Conservation (phyloP, 2,113 vertebrate genomes). For the Sylvietta virens region DNA sequence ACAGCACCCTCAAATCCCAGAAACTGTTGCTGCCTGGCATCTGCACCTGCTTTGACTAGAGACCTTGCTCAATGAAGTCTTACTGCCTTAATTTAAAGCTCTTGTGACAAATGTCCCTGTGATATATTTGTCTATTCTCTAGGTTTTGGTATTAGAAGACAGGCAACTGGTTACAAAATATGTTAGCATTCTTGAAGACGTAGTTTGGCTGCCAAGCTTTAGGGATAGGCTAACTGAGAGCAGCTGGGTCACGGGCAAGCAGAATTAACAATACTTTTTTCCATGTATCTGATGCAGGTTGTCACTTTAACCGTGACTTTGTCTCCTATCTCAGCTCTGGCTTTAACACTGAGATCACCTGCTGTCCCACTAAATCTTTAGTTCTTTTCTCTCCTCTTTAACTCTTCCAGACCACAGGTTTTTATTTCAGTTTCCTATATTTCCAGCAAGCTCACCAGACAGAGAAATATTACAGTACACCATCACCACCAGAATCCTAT, state of each 20-base stretch:
- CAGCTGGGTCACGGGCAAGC: neutral
- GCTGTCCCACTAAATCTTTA: neutral
- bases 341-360: neutral
- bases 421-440: neutral
- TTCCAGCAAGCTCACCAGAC: neutral
- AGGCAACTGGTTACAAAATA: neutral
- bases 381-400: neutral
- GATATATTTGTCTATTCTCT: neutral
- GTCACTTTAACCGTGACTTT: neutral
- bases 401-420: neutral
- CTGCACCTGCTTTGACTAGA: neutral
- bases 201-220: neutral
- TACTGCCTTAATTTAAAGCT: neutral
- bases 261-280: neutral
- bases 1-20: neutral
- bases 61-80: neutral
- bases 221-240: neutral
- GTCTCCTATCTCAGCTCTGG: neutral
- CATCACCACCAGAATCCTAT: neutral
- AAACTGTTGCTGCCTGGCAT: neutral
- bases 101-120: neutral
- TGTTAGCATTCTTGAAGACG: neutral
- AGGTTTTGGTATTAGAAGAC: neutral
- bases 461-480: neutral
- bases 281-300: neutral